Base-by-base conservation (phyloP, 2,888 invertebrate species). In the Hartigia nigra region DNA sequence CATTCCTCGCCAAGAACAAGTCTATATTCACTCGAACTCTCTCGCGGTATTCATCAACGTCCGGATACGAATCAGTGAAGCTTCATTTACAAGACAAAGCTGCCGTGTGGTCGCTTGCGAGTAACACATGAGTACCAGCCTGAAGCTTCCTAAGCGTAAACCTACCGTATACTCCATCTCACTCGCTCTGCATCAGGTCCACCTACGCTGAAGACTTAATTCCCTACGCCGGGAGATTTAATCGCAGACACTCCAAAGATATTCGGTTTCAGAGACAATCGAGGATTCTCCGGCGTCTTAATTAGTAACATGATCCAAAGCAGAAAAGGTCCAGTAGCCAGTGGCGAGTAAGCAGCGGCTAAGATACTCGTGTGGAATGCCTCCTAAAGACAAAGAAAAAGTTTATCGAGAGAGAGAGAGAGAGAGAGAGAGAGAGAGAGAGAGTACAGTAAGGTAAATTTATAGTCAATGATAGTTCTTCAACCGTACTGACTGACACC, bases 71-170 rank as follows among this genome's bases (percentile, higher is more conserved):
- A 91, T 90, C 90, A 88, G 88, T 87, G 86, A 87, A 85, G 90
- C 89, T 91, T 91, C 91, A 90, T 91, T 91, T 91, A 90, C 91
- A 91, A 91, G 91, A 91, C 91, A 91, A 91, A 91, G 91, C 90
- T 88, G 86, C 89, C 86, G 88, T 87, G 86, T 85, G 88, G 87
- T 84, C 85, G 81, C 78, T 82, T 79, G 83, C 84, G 81, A 82
- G 85, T 55, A 55, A 55, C 55, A 9, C 55, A 55, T 55, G 23
- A 72, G 34, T 72, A 72, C 14, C 72, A 31, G 32, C 23, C 72
- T 31, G 32, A 72, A 72, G 34, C 72, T 72, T 31, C 31, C 31
- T 72, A 72, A 34, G 72, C 55, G 55, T 9, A 23, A 55, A 55
- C 55, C 31, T 72, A 31, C 72, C 31, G 72, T 72, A 72, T 72